These are phyloP conservation scores for Mustela erminea DNA, from an alignment of 2,797 vertebrate species.

Conservation along the genomic window DNA sequence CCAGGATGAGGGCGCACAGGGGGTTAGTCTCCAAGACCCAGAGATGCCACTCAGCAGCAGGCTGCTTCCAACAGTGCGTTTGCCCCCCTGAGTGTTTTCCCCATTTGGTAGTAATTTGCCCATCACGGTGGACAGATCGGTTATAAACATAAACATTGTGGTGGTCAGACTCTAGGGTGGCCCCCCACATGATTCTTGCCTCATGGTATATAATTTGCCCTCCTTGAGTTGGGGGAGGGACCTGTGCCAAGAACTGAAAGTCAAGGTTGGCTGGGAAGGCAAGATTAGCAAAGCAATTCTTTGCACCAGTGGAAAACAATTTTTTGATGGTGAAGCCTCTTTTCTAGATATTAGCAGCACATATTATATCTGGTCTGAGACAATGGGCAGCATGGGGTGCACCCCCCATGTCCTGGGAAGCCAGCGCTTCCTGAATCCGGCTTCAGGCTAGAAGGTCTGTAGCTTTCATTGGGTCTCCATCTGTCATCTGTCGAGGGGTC, in stretches of 20 bases:
- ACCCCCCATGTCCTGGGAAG: neutral
- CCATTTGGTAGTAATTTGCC: neutral
- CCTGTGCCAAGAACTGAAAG: neutral
- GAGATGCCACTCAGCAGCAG: too few species aligned
- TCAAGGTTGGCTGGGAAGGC: neutral
- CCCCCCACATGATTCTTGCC: accelerated
- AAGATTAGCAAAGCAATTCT: neutral
- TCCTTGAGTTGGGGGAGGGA: neutral
- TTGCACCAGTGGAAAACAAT: neutral
- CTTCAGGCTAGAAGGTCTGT: neutral
- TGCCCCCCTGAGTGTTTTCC: neutral
- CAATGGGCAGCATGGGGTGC: accelerated
- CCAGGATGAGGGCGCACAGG: neutral
- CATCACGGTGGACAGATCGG: neutral
- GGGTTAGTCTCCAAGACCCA: neutral
- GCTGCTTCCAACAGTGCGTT: neutral
- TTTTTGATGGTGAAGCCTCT: accelerated
- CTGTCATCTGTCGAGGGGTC: neutral
- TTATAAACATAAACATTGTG: neutral
- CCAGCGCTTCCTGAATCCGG: neutral
- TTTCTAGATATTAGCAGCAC: neutral
- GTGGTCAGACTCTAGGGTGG: neutral
- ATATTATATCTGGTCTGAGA: neutral
- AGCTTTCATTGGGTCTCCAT: accelerated
- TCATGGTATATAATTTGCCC: neutral